phyloP scores from a whole-genome alignment of 2,888 invertebrate genomes.

The Podotricha telesiphe region DNA sequence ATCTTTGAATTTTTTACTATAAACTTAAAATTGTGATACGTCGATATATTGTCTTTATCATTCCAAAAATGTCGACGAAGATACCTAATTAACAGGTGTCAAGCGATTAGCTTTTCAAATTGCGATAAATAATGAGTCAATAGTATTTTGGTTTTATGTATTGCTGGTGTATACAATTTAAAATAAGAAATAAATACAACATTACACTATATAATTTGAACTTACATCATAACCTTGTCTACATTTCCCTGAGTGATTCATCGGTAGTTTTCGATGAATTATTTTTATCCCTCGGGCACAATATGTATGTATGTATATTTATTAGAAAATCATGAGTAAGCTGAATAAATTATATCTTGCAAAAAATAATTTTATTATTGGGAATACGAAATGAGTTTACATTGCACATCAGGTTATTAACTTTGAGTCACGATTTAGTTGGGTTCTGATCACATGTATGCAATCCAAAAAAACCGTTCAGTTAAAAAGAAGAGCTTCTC shows the following conservation, averaged over 20 bases:
- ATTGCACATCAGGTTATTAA: background rate
- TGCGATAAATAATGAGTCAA: background rate
- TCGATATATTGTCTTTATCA: too few species aligned
- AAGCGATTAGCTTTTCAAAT: too few species aligned
- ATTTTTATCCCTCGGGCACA: background rate
- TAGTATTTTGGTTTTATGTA: background rate
- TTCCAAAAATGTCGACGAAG: too few species aligned
- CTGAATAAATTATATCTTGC: conserved; percentile 3
- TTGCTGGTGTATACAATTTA: background rate
- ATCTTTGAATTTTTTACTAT: too few species aligned
- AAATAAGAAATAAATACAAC: background rate
- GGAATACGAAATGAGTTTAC: background rate
- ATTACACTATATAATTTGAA: background rate
- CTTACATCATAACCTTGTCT: background rate
- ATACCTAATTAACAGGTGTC: too few species aligned
- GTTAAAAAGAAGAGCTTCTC: background rate
- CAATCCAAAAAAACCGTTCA: background rate
- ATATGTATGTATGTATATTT: background rate
- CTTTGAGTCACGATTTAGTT: background rate
- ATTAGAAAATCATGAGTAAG: conserved; percentile 19
- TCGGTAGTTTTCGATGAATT: background rate
- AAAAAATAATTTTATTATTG: conserved; percentile 1
- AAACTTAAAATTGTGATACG: too few species aligned
- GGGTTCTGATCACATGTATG: background rate
- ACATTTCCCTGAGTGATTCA: conserved; percentile 20